phyloP scores from a whole-genome alignment of 2,888 invertebrate genomes.

The Tortrix viridana region DNA sequence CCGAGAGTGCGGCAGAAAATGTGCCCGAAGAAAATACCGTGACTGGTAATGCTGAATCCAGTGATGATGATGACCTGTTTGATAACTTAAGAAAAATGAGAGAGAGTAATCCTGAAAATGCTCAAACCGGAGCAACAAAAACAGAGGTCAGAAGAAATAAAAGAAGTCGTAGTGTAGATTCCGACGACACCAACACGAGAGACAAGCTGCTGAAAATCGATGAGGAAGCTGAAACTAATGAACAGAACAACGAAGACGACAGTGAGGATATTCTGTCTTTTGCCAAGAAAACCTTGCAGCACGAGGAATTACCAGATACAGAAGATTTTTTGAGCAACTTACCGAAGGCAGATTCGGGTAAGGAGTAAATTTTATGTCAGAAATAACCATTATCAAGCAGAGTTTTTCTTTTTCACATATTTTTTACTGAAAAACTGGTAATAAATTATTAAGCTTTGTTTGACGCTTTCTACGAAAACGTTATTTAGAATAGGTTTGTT shows the following conservation, averaged over 20 bases:
- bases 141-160: slow-evolving; percentile 50
- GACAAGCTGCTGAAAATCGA: slow-evolving; percentile 71
- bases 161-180: slow-evolving; percentile 65
- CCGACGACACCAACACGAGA: slow-evolving; percentile 56
- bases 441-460: not conserved
- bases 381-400: not conserved
- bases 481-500: slow-evolving; percentile 22
- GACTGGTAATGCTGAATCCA: slow-evolving; percentile 51
- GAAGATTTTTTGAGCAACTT: slow-evolving; percentile 67
- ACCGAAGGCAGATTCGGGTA: slow-evolving; percentile 60
- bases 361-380: slow-evolving; percentile 41
- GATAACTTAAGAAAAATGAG: slow-evolving; percentile 71
- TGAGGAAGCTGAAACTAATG: slow-evolving; percentile 50
- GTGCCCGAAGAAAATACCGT: slow-evolving; percentile 31
- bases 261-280: slow-evolving; percentile 74
- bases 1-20: slow-evolving; percentile 29
- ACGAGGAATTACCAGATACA: slow-evolving; percentile 67
- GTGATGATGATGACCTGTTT: slow-evolving; percentile 74
- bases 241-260: slow-evolving; percentile 52
- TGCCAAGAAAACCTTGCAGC: slow-evolving; percentile 72
- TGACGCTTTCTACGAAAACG: not conserved
- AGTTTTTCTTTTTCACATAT: too few species aligned
- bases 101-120: slow-evolving; percentile 48
- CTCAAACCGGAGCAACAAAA: slow-evolving; percentile 43
- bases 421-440: too few species aligned